These are phyloP conservation scores for Canis aureus DNA, from an alignment of 2,113 vertebrate species.

Conservation along the genomic window DNA sequence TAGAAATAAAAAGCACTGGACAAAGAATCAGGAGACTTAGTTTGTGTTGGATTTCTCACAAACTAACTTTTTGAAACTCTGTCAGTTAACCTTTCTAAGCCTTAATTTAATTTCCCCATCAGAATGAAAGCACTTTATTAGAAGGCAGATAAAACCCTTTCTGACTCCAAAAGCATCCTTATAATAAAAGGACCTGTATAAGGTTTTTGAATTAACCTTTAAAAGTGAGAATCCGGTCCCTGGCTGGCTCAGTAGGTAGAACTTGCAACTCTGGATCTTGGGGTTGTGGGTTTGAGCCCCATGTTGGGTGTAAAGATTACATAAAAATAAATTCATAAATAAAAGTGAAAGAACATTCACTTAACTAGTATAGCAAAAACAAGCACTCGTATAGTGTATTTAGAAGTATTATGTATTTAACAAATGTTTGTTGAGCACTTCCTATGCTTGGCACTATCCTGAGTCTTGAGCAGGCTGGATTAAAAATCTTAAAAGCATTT, in stretches of 20 bases:
- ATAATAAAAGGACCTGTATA: neutral
- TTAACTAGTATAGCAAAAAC: neutral
- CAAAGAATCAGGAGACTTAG: neutral
- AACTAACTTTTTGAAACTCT: neutral
- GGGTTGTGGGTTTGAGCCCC: neutral
- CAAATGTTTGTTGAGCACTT: neutral
- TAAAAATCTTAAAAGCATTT: neutral
- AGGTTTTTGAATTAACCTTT: conserved; percentile 48
- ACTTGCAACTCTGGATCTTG: neutral
- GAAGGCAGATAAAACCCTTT: neutral
- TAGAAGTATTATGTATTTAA: neutral
- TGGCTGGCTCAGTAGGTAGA: neutral
- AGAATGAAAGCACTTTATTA: conserved; percentile 40
- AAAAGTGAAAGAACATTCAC: neutral
- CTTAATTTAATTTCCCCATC: conserved; percentile 48
- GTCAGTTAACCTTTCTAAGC: neutral
- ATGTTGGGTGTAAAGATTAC: neutral
- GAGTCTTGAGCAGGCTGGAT: neutral
- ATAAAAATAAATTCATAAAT: neutral
- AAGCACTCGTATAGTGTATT: neutral
- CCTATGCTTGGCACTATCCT: neutral
- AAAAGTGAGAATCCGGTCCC: neutral
- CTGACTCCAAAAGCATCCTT: neutral
- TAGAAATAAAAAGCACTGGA: neutral
- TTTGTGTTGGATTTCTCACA: conserved; percentile 14